These are phyloP conservation scores for Astyanax mexicanus DNA, from an alignment of 2,797 vertebrate species.

Conservation along the genomic window DNA sequence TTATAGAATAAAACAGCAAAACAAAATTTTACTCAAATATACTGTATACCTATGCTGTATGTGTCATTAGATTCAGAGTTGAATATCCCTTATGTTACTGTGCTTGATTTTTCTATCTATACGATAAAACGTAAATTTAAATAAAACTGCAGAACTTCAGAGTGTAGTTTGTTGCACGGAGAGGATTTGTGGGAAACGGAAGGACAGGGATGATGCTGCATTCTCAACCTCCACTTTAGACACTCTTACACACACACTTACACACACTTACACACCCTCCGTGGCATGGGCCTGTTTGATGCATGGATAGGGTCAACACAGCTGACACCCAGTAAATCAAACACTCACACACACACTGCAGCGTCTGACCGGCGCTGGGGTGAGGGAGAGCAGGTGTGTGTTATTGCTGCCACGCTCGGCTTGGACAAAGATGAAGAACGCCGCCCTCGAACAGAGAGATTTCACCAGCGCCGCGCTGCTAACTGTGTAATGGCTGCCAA, in stretches of 20 bases:
- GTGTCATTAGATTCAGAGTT: too few relatives aligned
- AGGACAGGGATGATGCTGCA: slow-evolving; percentile 31
- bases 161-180: too few relatives aligned
- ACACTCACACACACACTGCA: slow-evolving; percentile 38
- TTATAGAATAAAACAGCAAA: too few relatives aligned
- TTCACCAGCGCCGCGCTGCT: slow-evolving; percentile 27
- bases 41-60: too few relatives aligned
- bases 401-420: slow-evolving; percentile 22
- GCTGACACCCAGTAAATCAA: slow-evolving; percentile 54
- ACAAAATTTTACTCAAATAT: too few relatives aligned
- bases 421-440: slow-evolving; percentile 42
- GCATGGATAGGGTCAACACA: slow-evolving; percentile 44
- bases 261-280: neutral
- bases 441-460: slow-evolving; percentile 29
- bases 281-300: slow-evolving; percentile 25
- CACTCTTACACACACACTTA: neutral
- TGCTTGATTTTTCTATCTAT: too few relatives aligned
- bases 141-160: slow-evolving; percentile 22
- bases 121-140: slow-evolving; percentile 18
- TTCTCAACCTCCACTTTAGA: slow-evolving; percentile 39
- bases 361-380: neutral
- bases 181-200: slow-evolving; percentile 39
- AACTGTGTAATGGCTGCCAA: slow-evolving; percentile 38
- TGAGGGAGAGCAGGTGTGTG: slow-evolving; percentile 45
- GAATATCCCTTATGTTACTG: too few relatives aligned